Evolutionary conservation across 2,797 vertebrate genomes (phyloP).

Genomic region (Artibeus jamaicensis): DNA sequence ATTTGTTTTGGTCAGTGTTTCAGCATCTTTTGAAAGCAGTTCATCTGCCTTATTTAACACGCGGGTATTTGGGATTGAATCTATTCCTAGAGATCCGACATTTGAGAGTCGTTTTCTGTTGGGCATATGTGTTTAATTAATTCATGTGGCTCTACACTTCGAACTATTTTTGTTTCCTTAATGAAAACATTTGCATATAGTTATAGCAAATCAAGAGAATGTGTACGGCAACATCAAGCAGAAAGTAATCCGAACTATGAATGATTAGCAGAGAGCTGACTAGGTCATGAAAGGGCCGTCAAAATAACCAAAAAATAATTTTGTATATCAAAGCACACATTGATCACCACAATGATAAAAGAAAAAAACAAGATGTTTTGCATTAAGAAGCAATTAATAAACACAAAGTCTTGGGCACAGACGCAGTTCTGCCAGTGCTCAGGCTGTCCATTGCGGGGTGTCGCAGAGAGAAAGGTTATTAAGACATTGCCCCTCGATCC

Average conservation of each 20-base stretch:
- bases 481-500: background rate
- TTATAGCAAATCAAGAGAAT: conserved; percentile 34
- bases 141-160: background rate
- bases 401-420: background rate
- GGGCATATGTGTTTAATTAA: background rate
- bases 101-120: background rate
- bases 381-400: conserved; percentile 14
- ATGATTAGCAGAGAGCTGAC: conserved; percentile 13
- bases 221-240: background rate
- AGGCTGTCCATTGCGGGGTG: background rate
- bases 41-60: conserved; percentile 26
- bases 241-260: background rate
- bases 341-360: background rate
- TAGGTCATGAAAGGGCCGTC: background rate
- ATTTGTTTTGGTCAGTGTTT: conserved; percentile 43
- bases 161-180: conserved; percentile 13
- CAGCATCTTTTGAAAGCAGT: conserved; percentile 27
- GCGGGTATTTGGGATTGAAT: conserved; percentile 11
- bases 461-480: background rate
- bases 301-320: background rate
- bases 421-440: background rate
- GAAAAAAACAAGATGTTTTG: background rate
- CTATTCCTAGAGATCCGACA: conserved; percentile 11
- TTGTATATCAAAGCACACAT: background rate
- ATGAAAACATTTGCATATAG: background rate